These are phyloP conservation scores for Lates japonicus DNA, from an alignment of 2,797 vertebrate genomes.

Conservation along the genomic window DNA sequence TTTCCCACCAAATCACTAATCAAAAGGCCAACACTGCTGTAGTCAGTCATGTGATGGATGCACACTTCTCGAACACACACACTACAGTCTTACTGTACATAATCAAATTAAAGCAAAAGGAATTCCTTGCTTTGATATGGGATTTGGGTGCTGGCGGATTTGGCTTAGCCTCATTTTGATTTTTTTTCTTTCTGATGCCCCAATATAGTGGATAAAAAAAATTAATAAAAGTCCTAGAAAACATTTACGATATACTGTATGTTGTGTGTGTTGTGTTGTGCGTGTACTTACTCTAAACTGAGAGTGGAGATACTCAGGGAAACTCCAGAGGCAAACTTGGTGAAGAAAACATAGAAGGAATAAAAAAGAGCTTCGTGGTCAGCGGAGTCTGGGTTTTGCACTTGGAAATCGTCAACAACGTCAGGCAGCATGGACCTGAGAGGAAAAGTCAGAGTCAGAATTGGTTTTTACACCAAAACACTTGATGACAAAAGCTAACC, in stretches of 20 bases:
- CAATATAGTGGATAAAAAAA: background rate
- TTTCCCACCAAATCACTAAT: slow-evolving; percentile 25
- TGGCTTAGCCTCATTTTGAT: slow-evolving; percentile 51
- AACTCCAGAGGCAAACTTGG: slow-evolving; percentile 96
- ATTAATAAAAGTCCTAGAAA: background rate
- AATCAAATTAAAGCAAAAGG: slow-evolving; percentile 40
- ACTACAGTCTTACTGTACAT: slow-evolving; percentile 40
- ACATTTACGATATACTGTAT: background rate
- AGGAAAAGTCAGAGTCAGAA: background rate
- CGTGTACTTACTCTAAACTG: slow-evolving; percentile 94
- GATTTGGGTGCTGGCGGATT: slow-evolving; percentile 61
- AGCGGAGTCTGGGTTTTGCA: slow-evolving; percentile 89
- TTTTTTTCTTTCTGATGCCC: background rate
- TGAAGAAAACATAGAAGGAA: slow-evolving; percentile 99
- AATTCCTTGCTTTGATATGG: slow-evolving; percentile 69
- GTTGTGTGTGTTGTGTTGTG: background rate
- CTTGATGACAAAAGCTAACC: background rate
- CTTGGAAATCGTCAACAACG: slow-evolving; percentile 95
- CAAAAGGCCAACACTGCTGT: slow-evolving; percentile 29
- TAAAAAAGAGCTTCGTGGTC: slow-evolving; percentile 98
- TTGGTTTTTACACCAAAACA: background rate
- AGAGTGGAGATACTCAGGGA: slow-evolving; percentile 97
- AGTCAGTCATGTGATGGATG: slow-evolving; percentile 46
- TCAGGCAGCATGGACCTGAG: slow-evolving; percentile 98
- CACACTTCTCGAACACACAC: background rate